Base-by-base conservation (phyloP, 2,888 invertebrate genomes). In the Palloptera scutellata region DNA sequence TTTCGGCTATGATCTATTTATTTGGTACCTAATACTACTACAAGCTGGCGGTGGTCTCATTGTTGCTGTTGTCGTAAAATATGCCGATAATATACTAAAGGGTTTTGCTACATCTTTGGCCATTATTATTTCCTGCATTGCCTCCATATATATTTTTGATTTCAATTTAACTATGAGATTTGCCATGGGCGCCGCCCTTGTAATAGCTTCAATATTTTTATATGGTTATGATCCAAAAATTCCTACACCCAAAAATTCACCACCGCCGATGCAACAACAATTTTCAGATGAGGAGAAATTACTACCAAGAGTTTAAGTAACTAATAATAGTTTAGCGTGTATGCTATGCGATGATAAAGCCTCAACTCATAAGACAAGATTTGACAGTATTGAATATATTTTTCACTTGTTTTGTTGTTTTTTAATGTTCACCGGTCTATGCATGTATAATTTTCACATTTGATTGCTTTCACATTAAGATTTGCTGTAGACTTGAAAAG, bases 81-180 rank as follows among this genome's bases (percentile, higher is more conserved):
- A 98, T 84, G 98, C 99, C 0, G 99, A 99, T 85, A 99, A 99
- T 86, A 99, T 99, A 80, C 87, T 99, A 8, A 99, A 95, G 86
- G 98, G 98, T 20, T 98, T 98, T 82, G 98, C 98, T 53, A 98
- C 98, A 0, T 98, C 98, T 0, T 89, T 98, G 64, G 97, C 98
- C 8, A 99, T 99, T 74, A 90, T 99, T 55, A 91, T 99, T 74
- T 96, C 98, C 0, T 98, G 97, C 81, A 86, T 98, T 61, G 95
- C 92, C 1, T 98, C 98, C 0, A 92, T 98, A 72, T 95, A 95
- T 83, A 86, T 98, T 73, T 98, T 99, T 81, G 88, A 93, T 76
- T 98, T 98, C 81, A 87, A 91, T 70, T 87, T 98, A 61, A 94
- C 95, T 1, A 70, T 91, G n/a, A 93, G 94, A 82, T 99, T 99